phyloP scores from a whole-genome alignment of 2,797 vertebrate genomes.

The Pyrocephalus nanus region DNA sequence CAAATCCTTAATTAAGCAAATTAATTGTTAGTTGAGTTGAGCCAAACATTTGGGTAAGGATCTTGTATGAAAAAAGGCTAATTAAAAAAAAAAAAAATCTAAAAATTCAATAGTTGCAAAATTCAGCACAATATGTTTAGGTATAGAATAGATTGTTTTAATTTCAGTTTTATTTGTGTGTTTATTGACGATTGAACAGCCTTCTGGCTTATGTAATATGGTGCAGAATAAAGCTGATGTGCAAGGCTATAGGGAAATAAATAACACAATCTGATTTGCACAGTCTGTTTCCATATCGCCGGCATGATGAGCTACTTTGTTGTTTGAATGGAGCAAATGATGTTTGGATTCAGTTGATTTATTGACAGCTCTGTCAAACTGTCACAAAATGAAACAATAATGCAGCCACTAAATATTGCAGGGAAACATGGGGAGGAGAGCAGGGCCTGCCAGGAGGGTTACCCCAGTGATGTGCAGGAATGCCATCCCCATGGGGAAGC shows the following conservation, averaged over 20 bases:
- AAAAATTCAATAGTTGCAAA: neutral
- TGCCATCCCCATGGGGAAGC: neutral
- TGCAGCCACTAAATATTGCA: neutral
- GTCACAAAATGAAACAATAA: neutral
- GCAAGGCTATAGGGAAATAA: neutral
- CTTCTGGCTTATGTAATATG: neutral
- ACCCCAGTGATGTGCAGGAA: slow-evolving; percentile 19
- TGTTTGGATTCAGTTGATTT: slow-evolving; percentile 15
- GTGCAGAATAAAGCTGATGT: neutral
- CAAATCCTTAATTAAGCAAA: neutral
- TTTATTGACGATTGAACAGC: neutral
- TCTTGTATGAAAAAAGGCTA: neutral
- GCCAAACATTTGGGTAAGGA: neutral
- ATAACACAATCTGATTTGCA: neutral
- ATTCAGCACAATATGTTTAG: neutral
- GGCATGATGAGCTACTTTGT: neutral
- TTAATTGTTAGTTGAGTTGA: neutral
- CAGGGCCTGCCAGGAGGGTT: neutral
- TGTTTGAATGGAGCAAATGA: slow-evolving; percentile 12
- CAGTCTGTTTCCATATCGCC: neutral
- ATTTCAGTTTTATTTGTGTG: neutral
- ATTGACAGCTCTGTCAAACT: neutral
- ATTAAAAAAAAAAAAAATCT: neutral
- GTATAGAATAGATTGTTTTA: neutral
- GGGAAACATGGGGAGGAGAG: neutral